phyloP scores from a whole-genome alignment of 30 jellyfish, hydroid and myxozoan genomes.

The Aurelia sp. region DNA sequence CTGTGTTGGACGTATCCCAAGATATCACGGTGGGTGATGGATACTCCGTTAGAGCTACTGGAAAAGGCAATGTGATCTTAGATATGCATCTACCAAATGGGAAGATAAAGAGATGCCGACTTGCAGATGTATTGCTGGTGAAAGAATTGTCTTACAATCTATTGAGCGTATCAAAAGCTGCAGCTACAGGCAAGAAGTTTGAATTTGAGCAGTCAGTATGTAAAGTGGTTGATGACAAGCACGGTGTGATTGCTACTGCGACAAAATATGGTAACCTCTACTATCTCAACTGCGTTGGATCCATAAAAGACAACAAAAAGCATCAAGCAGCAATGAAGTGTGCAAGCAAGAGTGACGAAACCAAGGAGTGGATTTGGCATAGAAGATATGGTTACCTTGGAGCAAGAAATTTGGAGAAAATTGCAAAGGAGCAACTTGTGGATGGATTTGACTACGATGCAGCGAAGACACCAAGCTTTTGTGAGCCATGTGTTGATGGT shows the following conservation, averaged over 20 bases:
- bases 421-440: constrained; percentile 21
- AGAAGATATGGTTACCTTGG: constrained; percentile 63
- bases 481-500: constrained; percentile 47
- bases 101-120: neutral
- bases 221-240: neutral
- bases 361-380: constrained; percentile 37
- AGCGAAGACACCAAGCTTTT: neutral
- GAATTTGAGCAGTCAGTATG: constrained; percentile 13
- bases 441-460: constrained; percentile 49
- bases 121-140: constrained; percentile 5
- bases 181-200: constrained; percentile 19
- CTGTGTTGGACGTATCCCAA: too few species aligned
- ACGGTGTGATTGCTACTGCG: constrained; percentile 20
- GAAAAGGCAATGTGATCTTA: constrained; percentile 6
- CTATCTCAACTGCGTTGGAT: constrained; percentile 49
- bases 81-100: constrained; percentile 30
- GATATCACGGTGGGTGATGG: neutral
- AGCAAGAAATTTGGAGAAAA: neutral
- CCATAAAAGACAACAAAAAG: neutral
- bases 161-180: constrained; percentile 36
- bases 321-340: neutral
- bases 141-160: constrained; percentile 22
- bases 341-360: neutral
- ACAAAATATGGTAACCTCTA: constrained; percentile 40
- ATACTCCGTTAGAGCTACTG: constrained; percentile 23